Conservation (phyloP, 2,888 invertebrate species). For the Pharmacophagus antenor region DNA sequence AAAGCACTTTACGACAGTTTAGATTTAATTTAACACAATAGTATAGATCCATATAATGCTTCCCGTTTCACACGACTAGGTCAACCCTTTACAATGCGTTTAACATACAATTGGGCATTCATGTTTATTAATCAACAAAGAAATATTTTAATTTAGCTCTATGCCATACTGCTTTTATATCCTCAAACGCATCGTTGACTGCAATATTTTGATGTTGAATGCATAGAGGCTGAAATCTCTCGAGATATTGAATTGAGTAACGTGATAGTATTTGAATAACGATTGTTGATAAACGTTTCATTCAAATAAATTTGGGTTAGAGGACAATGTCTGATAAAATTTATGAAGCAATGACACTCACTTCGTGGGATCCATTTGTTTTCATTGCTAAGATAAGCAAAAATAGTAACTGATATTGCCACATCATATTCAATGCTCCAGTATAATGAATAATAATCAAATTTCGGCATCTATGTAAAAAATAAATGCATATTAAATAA, state of each 20-base stretch:
- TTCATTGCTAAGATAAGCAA: constrained; percentile 52
- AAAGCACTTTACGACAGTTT: constrained; percentile 37
- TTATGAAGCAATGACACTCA: constrained; percentile 44
- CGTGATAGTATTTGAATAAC: constrained; percentile 28
- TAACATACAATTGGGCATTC: constrained; percentile 58
- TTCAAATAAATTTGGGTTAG: constrained; percentile 8
- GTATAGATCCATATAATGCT: constrained; percentile 50
- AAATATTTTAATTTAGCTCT: constrained; percentile 67
- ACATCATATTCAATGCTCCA: constrained; percentile 62
- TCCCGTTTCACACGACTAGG: constrained; percentile 59
- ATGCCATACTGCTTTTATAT: constrained; percentile 59
- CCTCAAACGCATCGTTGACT: constrained; percentile 29
- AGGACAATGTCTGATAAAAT: constrained; percentile 20
- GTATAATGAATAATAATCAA: constrained; percentile 41
- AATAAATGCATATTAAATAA: constrained; percentile 6
- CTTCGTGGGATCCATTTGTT: constrained; percentile 48
- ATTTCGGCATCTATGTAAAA: constrained; percentile 57
- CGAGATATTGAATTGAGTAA: constrained; percentile 8
- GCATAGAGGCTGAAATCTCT: constrained; percentile 47
- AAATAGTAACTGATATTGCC: constrained; percentile 52
- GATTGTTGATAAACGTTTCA: constrained; percentile 23
- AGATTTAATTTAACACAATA: constrained; percentile 52
- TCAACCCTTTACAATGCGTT: constrained; percentile 60
- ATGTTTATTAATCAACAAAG: constrained; percentile 51
- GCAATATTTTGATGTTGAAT: too few species aligned